Conservation (phyloP, 2,113 vertebrate species). For the Lagopus leucura region DNA sequence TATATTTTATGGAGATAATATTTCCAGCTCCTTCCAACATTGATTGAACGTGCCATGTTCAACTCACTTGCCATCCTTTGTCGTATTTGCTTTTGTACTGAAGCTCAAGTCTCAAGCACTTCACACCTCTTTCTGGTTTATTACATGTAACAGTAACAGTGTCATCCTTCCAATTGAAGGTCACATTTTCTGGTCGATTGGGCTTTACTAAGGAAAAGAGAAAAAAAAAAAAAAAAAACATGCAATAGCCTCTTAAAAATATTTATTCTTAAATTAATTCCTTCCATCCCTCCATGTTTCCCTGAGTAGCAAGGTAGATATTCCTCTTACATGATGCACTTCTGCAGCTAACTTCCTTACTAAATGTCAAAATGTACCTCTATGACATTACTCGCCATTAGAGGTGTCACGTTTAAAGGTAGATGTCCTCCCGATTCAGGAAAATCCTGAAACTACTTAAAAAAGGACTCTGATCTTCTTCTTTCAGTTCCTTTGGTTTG, state of each 20-base stretch:
- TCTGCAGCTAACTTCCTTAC: not conserved
- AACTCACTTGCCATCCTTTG: constrained; percentile 69
- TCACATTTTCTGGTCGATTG: constrained; percentile 34
- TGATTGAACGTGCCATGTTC: not conserved
- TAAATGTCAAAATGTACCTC: not conserved
- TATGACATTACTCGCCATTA: not conserved
- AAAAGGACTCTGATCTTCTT: not conserved
- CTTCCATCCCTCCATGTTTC: not conserved
- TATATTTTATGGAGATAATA: not conserved
- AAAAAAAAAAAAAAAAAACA: not conserved
- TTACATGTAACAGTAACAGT: constrained; percentile 41
- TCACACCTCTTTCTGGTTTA: not conserved
- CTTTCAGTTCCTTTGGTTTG: not conserved
- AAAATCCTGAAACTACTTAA: not conserved
- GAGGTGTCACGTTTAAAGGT: not conserved
- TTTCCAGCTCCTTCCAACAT: not conserved
- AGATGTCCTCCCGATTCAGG: not conserved
- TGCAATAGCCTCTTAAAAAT: not conserved
- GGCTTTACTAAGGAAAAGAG: constrained; percentile 67
- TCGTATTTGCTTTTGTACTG: constrained; percentile 68
- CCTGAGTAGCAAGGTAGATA: not conserved
- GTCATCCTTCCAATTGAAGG: constrained; percentile 55
- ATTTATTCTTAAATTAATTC: not conserved
- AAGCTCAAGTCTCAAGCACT: constrained; percentile 56
- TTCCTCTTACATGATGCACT: not conserved